A percentile compares a stretch with the other conserved stretches of the same genome.
Conservation (phyloP, 1,140 invertebrate species). For the Heliconius himera region DNA sequence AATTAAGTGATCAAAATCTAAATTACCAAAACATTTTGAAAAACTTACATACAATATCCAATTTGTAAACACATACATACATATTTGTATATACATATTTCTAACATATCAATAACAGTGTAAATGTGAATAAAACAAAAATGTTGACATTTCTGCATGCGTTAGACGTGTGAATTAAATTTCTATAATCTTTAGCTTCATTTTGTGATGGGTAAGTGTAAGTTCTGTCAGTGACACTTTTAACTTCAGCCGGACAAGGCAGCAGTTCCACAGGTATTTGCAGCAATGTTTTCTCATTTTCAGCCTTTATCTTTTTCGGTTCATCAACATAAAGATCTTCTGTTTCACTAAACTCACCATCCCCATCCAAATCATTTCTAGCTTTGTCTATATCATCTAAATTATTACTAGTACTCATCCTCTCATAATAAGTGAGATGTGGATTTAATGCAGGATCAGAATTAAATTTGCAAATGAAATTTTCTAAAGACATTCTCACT, state of each 20-base stretch:
- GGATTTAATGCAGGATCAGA: slow-evolving; percentile 59
- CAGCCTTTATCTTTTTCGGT: slow-evolving; percentile 61
- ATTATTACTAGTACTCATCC: slow-evolving; percentile 63
- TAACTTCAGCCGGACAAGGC: slow-evolving; percentile 85
- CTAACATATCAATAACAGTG: slow-evolving; percentile 20
- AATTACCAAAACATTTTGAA: background rate
- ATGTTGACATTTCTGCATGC: slow-evolving; percentile 37
- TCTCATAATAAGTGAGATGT: slow-evolving; percentile 68
- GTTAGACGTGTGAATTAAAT: slow-evolving; percentile 63
- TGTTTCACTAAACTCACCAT: slow-evolving; percentile 64
- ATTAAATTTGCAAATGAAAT: slow-evolving; percentile 76
- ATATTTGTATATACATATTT: background rate
- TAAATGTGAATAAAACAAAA: slow-evolving; percentile 17
- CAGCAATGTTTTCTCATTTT: slow-evolving; percentile 80
- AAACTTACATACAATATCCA: background rate
- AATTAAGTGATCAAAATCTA: background rate
- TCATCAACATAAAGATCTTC: slow-evolving; percentile 70
- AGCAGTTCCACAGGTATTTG: slow-evolving; percentile 85
- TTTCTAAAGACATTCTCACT: slow-evolving; percentile 85
- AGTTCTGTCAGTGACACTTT: slow-evolving; percentile 83
- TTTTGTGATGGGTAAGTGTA: slow-evolving; percentile 80
- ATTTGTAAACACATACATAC: background rate
- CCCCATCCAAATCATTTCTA: slow-evolving; percentile 57
- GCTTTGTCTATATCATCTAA: slow-evolving; percentile 58
- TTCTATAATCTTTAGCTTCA: slow-evolving; percentile 79